phyloP scores from a whole-genome alignment of 2,888 invertebrate genomes.

The Hydrotaea cyrtoneurina region DNA sequence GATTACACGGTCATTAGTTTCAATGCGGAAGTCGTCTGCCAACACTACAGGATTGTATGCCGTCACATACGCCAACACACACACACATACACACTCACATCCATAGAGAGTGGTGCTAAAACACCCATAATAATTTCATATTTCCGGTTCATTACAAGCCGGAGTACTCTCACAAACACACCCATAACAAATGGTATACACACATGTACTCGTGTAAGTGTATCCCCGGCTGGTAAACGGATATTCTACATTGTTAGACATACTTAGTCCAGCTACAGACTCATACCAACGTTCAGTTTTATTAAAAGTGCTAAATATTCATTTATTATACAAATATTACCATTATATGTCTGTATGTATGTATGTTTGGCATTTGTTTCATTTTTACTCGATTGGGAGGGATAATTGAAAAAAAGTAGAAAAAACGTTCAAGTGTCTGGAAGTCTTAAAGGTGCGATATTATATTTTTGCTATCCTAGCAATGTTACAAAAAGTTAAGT shows the following conservation, averaged over 20 bases:
- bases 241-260: neutral
- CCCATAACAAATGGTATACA: too few species aligned
- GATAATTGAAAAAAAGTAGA: too few species aligned
- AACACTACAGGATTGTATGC: neutral
- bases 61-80: neutral
- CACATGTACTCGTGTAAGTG: neutral
- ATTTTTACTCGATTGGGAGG: too few species aligned
- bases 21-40: slow-evolving; percentile 35
- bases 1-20: slow-evolving; percentile 28
- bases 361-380: too few species aligned
- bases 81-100: neutral
- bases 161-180: neutral
- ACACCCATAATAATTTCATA: slow-evolving; percentile 27
- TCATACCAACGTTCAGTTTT: slow-evolving; percentile 6
- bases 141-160: slow-evolving; percentile 30
- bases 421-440: too few species aligned
- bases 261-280: neutral
- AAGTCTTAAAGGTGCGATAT: too few species aligned
- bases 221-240: slow-evolving; percentile 11
- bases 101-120: too few species aligned
- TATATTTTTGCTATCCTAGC: too few species aligned
- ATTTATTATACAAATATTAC: slow-evolving; percentile 49
- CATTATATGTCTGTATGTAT: neutral
- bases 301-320: slow-evolving; percentile 45
- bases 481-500: too few species aligned